Evolutionary conservation across 2,888 invertebrate genomes (phyloP), one percentile per base, ranked within the genome.

Genomic region (Caenorhabditis uteleia): DNA sequence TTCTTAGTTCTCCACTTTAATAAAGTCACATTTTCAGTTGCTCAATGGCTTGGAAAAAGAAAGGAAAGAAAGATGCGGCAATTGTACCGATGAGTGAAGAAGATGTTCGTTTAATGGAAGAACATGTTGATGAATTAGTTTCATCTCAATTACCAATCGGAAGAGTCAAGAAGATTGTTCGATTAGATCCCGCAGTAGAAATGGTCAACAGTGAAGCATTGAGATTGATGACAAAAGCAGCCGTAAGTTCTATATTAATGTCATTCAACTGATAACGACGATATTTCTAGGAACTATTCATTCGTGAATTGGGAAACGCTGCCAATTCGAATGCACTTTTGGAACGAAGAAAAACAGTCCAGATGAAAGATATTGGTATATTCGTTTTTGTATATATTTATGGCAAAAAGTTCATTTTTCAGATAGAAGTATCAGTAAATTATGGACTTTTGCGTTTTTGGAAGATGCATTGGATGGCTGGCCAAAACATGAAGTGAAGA

Each of bases 391-490:
- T 56, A 1, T 12, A 12, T 10, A 29, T 31, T 21, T 14, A 21
- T 39, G 31, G 6, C 12, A 27, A 50, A 29, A 29, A 26, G 14
- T 34, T 21, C 38, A 29, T 21, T 40, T 59, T 76, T 47, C 56
- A 78, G 78, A 76, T 23, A 67, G 67, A 21, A 70, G 67, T 3
- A 75, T 78, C 43, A 62, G 71, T 27, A 55, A 65, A 23, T 57
- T 54, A 20, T 67, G 71, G 66, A 48, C 65, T 4, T 79, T 78
- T 56, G 69, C 69, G n/a, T 74, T 78, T 44, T 65, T 79, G 12
- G 77, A 79, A 49, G 78, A 77, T 38, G 72, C 77, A 12, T 46
- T 79, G 14, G 77, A 77, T 14, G 76, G 68, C 12, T 79, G 78
- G 78, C 77, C 77, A 29, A 77, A 77, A 39, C 18, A 39, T 34